Conservation (phyloP, 2,888 invertebrate genomes). For the Smittia sp. region DNA sequence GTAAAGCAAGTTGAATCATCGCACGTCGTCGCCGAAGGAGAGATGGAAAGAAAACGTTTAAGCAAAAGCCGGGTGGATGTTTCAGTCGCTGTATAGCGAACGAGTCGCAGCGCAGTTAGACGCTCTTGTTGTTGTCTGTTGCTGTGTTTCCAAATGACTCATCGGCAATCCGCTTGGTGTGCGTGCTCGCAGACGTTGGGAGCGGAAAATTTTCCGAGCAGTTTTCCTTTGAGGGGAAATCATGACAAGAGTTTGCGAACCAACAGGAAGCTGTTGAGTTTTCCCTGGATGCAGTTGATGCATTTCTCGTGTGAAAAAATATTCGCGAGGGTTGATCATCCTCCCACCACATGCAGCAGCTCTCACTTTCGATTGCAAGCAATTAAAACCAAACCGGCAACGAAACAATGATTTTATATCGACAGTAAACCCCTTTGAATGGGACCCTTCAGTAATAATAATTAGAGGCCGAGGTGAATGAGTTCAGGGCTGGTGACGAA, state of each 20-base stretch:
- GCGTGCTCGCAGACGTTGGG: constrained; percentile 7
- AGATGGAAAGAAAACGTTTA: constrained; percentile 27
- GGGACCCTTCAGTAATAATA: neutral
- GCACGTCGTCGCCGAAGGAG: neutral
- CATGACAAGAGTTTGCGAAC: neutral
- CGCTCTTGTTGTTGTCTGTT: constrained; percentile 23
- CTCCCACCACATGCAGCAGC: neutral
- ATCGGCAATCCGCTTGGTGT: constrained; percentile 12
- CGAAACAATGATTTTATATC: neutral
- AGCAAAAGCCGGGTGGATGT: constrained; percentile 33
- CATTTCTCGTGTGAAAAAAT: neutral
- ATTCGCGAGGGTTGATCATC: neutral
- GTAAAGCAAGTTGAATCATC: neutral
- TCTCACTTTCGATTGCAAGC: neutral
- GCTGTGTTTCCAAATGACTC: constrained; percentile 26
- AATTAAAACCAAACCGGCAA: neutral
- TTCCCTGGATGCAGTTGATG: neutral
- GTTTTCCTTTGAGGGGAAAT: too few species aligned
- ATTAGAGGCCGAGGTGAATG: too few species aligned
- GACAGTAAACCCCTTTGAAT: neutral
- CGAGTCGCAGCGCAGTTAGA: neutral
- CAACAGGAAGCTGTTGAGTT: neutral
- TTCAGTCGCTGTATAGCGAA: constrained; percentile 28
- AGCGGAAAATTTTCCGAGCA: constrained; percentile 3
- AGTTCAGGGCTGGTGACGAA: too few species aligned